phyloP scores from a whole-genome alignment of 2,113 vertebrate genomes.

The Limnothrissa miodon region DNA sequence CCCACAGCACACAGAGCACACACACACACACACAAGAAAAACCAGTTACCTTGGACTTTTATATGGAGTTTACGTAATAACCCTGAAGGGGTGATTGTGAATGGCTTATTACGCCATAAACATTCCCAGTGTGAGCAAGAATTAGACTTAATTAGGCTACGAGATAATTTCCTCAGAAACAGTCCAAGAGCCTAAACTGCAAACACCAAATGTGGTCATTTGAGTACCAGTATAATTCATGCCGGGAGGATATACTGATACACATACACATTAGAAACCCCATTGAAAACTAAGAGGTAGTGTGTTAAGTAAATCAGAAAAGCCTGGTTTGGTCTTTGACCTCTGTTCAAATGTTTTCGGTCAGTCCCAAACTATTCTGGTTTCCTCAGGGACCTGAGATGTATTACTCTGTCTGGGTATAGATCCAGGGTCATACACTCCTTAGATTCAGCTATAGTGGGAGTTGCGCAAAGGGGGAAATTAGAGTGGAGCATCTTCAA shows the following conservation, averaged over 20 bases:
- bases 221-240: neutral
- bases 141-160: neutral
- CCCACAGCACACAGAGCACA: neutral
- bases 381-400: slow-evolving; percentile 2
- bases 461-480: neutral
- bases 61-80: neutral
- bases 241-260: too few relatives aligned
- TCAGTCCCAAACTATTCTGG: neutral
- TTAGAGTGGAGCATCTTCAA: slow-evolving; percentile 21
- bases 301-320: neutral
- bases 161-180: neutral
- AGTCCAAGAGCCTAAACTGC: neutral
- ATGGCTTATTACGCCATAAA: neutral
- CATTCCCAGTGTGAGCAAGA: slow-evolving; percentile 12
- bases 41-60: slow-evolving; percentile 8
- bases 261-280: too few relatives aligned
- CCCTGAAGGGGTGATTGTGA: neutral
- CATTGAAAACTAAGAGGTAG: neutral
- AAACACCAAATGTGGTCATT: neutral
- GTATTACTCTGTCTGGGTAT: neutral
- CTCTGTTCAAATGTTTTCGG: neutral
- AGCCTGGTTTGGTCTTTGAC: neutral
- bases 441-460: slow-evolving; percentile 13
- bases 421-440: neutral
- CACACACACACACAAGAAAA: neutral